Conservation (phyloP, 2,888 invertebrate species). For the Lampropteryx suffumata region DNA sequence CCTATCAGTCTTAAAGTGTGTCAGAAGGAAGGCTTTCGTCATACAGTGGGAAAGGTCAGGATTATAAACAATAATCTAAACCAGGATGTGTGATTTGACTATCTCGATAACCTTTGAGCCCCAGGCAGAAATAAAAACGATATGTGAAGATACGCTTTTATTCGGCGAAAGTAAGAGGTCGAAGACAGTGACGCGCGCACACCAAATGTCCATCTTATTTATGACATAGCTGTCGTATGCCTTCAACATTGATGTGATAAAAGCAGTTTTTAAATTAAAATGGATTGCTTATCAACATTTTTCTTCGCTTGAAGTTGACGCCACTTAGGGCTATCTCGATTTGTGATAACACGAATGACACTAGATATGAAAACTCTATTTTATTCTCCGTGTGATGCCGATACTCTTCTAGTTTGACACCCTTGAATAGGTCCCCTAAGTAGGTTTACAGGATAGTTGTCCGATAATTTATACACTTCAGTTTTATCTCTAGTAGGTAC, state of each 20-base stretch:
- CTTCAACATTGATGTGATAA: constrained; percentile 13
- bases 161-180: constrained; percentile 31
- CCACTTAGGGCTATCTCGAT: constrained; percentile 13
- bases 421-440: not conserved
- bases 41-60: too few species aligned
- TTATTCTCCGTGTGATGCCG: constrained; percentile 1
- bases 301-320: constrained; percentile 5
- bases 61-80: not conserved
- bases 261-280: constrained; percentile 3
- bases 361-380: constrained; percentile 5
- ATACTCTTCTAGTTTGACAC: not conserved
- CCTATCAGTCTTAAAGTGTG: too few species aligned
- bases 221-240: constrained; percentile 19
- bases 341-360: constrained; percentile 12
- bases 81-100: constrained; percentile 7
- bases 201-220: constrained; percentile 21
- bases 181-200: constrained; percentile 7
- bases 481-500: too few species aligned
- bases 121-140: constrained; percentile 12
- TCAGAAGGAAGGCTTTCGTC: too few species aligned
- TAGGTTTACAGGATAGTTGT: too few species aligned
- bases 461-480: too few species aligned
- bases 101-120: constrained; percentile 22
- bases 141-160: constrained; percentile 16
- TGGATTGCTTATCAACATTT: not conserved